A percentile compares a stretch with the other conserved stretches of the same genome.
Evolutionary conservation across 2,113 vertebrate species (phyloP).

Genomic region (Nothobranchius kuhntae): DNA sequence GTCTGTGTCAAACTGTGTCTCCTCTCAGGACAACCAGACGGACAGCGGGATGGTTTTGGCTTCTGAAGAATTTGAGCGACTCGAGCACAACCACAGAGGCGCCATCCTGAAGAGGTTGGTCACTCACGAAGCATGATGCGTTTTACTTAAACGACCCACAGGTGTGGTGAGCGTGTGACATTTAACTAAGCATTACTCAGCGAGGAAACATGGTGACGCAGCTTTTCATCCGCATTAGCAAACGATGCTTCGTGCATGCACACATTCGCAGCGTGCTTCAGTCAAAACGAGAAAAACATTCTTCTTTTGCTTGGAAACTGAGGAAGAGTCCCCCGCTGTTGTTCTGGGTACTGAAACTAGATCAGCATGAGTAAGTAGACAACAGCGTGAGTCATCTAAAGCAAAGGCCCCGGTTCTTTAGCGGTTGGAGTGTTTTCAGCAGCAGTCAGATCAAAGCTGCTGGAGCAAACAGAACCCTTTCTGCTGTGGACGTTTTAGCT

Average conservation of each 20-base stretch:
- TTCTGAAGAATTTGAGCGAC: conserved; percentile 94
- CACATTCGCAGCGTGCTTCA: neutral
- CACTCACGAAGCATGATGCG: neutral
- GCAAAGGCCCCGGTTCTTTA: neutral
- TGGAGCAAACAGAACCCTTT: too few relatives aligned
- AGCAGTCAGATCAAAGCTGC: too few relatives aligned
- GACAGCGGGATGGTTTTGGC: conserved; percentile 99
- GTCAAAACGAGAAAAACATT: conserved; percentile 14
- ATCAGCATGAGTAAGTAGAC: conserved; percentile 2
- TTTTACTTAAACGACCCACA: neutral
- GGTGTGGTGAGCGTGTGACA: neutral
- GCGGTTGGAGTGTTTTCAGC: neutral
- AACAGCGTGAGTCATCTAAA: conserved; percentile 18
- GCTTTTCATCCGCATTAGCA: neutral
- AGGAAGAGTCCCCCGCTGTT: neutral
- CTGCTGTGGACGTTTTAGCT: too few relatives aligned
- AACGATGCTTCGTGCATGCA: neutral
- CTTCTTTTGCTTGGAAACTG: conserved; percentile 3
- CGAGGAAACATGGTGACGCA: neutral
- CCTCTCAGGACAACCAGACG: conserved; percentile 91
- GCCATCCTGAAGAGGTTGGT: conserved; percentile 71
- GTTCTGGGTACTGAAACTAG: conserved; percentile 14
- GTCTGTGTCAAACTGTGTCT: conserved; percentile 23
- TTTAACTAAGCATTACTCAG: conserved; percentile 4
- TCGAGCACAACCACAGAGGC: conserved; percentile 87